These are phyloP conservation scores for Dascillus cervinus DNA, from an alignment of 2,888 invertebrate genomes.

Conservation along the genomic window DNA sequence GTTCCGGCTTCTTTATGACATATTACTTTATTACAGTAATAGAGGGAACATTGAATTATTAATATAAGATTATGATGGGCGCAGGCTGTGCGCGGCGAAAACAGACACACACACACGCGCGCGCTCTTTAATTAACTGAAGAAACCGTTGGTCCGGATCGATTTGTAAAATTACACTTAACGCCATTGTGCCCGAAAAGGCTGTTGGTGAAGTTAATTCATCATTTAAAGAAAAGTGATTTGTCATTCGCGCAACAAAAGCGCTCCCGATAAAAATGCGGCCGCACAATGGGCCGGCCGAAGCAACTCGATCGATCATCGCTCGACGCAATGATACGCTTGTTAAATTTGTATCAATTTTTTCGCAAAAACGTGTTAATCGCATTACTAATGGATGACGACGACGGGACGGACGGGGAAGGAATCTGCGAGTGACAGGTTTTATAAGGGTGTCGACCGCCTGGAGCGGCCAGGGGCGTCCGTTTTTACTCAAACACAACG, in stretches of 20 bases:
- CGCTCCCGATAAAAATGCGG: constrained; percentile 1
- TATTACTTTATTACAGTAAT: constrained; percentile 46
- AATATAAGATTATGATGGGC: constrained; percentile 41
- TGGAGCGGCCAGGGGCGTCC: constrained; percentile 33
- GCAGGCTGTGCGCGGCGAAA: constrained; percentile 16
- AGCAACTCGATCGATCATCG: constrained; percentile 11
- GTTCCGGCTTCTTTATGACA: constrained; percentile 37
- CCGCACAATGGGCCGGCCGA: neutral
- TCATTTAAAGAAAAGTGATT: constrained; percentile 14
- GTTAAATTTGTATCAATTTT: constrained; percentile 20
- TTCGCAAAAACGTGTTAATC: constrained; percentile 34
- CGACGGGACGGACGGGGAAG: constrained; percentile 25
- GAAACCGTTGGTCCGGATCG: too few relatives aligned
- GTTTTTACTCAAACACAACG: too few relatives aligned
- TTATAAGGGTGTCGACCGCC: constrained; percentile 41
- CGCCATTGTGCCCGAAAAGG: neutral
- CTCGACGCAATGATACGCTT: constrained; percentile 16
- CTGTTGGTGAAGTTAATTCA: neutral
- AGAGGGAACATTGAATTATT: constrained; percentile 45
- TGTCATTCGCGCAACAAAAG: constrained; percentile 14
- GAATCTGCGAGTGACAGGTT: constrained; percentile 39
- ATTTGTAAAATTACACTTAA: neutral
- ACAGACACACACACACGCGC: constrained; percentile 12
- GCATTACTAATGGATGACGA: constrained; percentile 36
- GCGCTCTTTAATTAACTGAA: too few relatives aligned